Percentiles rank a stretch among this genome's conserved stretches.
phyloP scores from a whole-genome alignment of 30 jellyfish, hydroid and myxozoan genomes.

The Cassiopea andromeda region DNA sequence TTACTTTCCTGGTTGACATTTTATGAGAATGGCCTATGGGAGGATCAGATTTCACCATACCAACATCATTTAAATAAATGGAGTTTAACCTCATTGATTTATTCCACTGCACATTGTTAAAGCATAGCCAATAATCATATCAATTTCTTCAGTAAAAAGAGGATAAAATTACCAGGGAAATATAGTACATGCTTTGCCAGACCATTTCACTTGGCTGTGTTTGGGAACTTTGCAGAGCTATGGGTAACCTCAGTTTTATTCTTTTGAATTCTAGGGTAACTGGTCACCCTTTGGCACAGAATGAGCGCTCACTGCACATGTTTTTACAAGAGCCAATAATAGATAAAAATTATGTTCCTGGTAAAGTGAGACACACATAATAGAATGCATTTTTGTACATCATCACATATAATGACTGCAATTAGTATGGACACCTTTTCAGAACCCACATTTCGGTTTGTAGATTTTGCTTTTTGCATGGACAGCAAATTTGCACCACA shows the following conservation, averaged over 20 bases:
- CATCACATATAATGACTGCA: background rate
- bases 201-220: too few species aligned
- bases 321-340: conserved; percentile 92
- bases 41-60: too few species aligned
- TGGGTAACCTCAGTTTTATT: background rate
- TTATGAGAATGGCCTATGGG: too few species aligned
- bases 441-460: background rate
- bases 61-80: too few species aligned
- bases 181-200: too few species aligned
- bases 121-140: too few species aligned
- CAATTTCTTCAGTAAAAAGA: too few species aligned
- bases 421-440: background rate
- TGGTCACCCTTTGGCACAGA: conserved; percentile 99
- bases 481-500: background rate
- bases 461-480: background rate
- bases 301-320: conserved; percentile 94
- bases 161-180: too few species aligned
- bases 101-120: too few species aligned
- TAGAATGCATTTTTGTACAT: conserved; percentile 8
- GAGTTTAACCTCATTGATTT: too few species aligned
- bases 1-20: too few species aligned
- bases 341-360: conserved; percentile 96
- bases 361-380: conserved; percentile 84
- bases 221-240: background rate
- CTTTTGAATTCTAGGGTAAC: conserved; percentile 71